These are phyloP conservation scores for Drosophila carrolli DNA, from an alignment of 1,140 invertebrate species.

Conservation along the genomic window DNA sequence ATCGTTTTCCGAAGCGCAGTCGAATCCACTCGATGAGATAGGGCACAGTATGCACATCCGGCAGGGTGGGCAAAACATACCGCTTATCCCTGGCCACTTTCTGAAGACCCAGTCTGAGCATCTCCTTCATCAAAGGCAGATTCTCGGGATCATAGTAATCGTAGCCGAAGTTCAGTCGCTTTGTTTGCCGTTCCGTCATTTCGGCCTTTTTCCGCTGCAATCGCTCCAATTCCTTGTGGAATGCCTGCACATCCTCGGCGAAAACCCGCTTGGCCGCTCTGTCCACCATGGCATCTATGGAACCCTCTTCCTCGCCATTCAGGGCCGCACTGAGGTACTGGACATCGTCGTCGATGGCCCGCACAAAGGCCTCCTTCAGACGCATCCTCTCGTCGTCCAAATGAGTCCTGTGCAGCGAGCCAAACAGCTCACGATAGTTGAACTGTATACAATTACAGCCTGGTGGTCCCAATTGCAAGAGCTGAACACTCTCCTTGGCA, in stretches of 20 bases:
- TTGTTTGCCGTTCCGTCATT: rapidly evolving
- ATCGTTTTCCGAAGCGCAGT: constrained; percentile 58
- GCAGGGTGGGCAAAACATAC: constrained; percentile 62
- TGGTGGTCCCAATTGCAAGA: constrained; percentile 16
- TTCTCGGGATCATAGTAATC: constrained; percentile 49
- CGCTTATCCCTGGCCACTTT: constrained; percentile 45
- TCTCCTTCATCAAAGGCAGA: constrained; percentile 39
- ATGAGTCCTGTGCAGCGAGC: background rate
- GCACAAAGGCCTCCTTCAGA: constrained; percentile 43
- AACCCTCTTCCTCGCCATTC: constrained; percentile 4
- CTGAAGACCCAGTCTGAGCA: constrained; percentile 45
- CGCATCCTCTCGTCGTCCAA: constrained; percentile 23
- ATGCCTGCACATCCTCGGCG: constrained; percentile 12
- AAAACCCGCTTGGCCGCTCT: constrained; percentile 25
- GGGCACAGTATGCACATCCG: constrained; percentile 56
- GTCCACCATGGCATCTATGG: constrained; percentile 32
- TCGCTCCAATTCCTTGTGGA: constrained; percentile 28
- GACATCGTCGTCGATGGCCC: constrained; percentile 50
- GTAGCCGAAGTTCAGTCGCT: constrained; percentile 28
- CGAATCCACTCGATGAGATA: constrained; percentile 67
- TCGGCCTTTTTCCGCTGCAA: background rate
- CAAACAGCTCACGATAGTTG: constrained; percentile 51
- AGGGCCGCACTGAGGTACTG: constrained; percentile 37
- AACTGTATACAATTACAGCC: constrained; percentile 16
- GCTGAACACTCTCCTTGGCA: constrained; percentile 7